phyloP scores from a whole-genome alignment of 2,888 invertebrate species.

The Phrixothrix hirtus region DNA sequence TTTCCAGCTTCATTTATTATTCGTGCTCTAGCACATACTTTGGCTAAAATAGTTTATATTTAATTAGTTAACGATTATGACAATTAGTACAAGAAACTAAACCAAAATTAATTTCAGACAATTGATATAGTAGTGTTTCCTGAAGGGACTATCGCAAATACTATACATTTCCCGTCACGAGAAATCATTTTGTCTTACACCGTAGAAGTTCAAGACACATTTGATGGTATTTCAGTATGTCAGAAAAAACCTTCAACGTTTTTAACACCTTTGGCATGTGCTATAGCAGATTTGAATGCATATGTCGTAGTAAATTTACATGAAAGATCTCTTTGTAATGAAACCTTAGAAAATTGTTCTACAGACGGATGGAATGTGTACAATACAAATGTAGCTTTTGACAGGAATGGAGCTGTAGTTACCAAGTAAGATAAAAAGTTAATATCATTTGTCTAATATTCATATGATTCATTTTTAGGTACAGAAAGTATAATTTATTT shows the following conservation, averaged over 20 bases:
- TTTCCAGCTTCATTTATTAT: no score
- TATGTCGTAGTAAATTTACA: conserved; percentile 39
- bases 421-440: conserved; percentile 59
- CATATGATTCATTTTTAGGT: conserved; percentile 37
- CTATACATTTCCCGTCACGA: neutral
- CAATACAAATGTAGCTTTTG: conserved; percentile 80
- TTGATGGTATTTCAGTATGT: neutral
- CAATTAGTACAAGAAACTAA: no score
- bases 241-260: neutral
- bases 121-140: neutral
- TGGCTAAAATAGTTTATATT: no score
- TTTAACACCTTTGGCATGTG: neutral
- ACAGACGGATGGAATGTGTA: conserved; percentile 63
- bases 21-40: no score
- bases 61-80: no score
- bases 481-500: conserved; percentile 50
- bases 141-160: neutral
- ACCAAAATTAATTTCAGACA: neutral
- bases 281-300: neutral
- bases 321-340: conserved; percentile 63
- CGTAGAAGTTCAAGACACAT: neutral
- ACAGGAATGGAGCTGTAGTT: conserved; percentile 71
- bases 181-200: neutral
- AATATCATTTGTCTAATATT: neutral
- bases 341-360: conserved; percentile 54